Evolutionary conservation across 2,797 vertebrate species (phyloP).

Genomic region (Sebastes taczanowskii): DNA sequence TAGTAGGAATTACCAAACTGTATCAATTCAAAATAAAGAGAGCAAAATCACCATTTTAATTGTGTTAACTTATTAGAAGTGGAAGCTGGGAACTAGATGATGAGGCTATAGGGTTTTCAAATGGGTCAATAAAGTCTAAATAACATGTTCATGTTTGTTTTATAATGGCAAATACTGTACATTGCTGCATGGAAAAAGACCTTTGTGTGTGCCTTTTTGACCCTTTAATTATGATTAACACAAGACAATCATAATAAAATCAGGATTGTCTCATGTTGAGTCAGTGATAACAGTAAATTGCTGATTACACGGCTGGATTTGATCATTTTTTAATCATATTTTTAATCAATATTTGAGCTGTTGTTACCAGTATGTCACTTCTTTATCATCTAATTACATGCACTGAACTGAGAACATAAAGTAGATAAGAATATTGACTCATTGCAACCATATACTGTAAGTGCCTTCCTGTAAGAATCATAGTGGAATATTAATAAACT

Average conservation of each 20-base stretch:
- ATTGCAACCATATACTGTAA: not conserved
- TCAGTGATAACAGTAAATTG: conserved; percentile 25
- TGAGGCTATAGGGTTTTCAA: not conserved
- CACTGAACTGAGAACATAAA: conserved; percentile 1
- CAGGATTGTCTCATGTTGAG: conserved; percentile 1
- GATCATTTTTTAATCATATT: conserved; percentile 23
- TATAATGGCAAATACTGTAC: not conserved
- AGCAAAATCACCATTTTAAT: not conserved
- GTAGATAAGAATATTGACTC: conserved; percentile 48
- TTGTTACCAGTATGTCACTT: conserved; percentile 19
- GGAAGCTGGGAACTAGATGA: not conserved
- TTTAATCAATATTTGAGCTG: conserved; percentile 7
- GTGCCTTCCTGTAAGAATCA: conserved; percentile 14
- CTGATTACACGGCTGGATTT: conserved; percentile 21
- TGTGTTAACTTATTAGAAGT: not conserved
- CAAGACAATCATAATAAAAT: conserved; percentile 2
- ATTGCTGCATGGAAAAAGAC: not conserved
- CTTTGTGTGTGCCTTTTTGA: not conserved
- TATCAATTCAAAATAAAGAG: not conserved
- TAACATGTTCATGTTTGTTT: not conserved
- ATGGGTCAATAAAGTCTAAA: not conserved
- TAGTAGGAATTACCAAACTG: not conserved
- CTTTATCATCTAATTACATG: conserved; percentile 23
- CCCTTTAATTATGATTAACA: not conserved
- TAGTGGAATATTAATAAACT: conserved; percentile 42